These are phyloP conservation scores for Atta cephalotes DNA, from an alignment of 1,140 invertebrate species.

Conservation along the genomic window DNA sequence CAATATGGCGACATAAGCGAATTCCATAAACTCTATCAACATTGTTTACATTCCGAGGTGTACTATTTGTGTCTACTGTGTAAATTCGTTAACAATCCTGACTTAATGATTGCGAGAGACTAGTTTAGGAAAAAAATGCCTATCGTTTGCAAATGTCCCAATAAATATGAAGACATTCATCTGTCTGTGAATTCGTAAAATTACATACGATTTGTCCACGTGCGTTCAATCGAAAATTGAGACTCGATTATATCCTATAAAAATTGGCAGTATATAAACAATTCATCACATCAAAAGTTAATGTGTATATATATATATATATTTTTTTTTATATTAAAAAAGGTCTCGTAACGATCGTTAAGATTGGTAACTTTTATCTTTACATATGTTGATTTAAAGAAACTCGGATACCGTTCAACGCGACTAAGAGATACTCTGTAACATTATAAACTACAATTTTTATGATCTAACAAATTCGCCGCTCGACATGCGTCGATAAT, in stretches of 20 bases:
- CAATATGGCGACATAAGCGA: not conserved
- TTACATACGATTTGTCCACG: slow-evolving; percentile 1
- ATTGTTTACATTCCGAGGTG: slow-evolving; percentile 9
- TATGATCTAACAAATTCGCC: slow-evolving; percentile 39
- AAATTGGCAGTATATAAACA: slow-evolving; percentile 74
- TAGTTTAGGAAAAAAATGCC: slow-evolving; percentile 23
- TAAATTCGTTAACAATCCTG: slow-evolving; percentile 52
- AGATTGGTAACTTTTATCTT: slow-evolving; percentile 51
- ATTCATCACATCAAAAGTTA: slow-evolving; percentile 68
- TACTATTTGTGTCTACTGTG: slow-evolving; percentile 25
- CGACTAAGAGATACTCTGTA: slow-evolving; percentile 29
- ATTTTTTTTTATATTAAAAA: slow-evolving; percentile 45
- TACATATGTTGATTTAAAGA: slow-evolving; percentile 46
- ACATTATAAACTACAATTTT: slow-evolving; percentile 56
- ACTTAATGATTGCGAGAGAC: slow-evolving; percentile 26
- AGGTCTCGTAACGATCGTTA: slow-evolving; percentile 48
- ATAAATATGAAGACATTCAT: slow-evolving; percentile 26
- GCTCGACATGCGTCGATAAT: slow-evolving; percentile 12
- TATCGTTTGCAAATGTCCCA: slow-evolving; percentile 32
- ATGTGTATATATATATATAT: slow-evolving; percentile 40
- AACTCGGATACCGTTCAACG: slow-evolving; percentile 21
- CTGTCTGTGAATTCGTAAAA: slow-evolving; percentile 2
- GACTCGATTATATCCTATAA: slow-evolving; percentile 66
- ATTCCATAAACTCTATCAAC: not conserved
- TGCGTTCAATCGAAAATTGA: slow-evolving; percentile 45